phyloP scores from a whole-genome alignment of 2,888 invertebrate genomes.

The Yponomeuta malinellus region DNA sequence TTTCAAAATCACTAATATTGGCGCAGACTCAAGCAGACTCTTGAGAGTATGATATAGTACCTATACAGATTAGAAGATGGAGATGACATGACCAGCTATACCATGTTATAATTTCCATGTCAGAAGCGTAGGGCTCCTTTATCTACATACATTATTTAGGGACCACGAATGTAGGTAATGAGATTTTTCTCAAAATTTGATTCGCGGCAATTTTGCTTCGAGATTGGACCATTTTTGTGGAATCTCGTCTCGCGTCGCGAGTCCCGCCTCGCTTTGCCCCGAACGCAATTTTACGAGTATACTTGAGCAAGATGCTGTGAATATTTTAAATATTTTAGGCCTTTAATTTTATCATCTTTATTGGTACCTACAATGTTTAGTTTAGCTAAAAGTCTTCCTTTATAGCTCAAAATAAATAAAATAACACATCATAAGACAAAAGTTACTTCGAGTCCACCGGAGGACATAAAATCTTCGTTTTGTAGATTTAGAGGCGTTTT shows the following conservation, averaged over 20 bases:
- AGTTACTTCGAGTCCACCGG: too few relatives aligned
- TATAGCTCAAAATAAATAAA: too few relatives aligned
- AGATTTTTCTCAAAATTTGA: constrained; percentile 62
- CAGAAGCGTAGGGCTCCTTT: constrained; percentile 32
- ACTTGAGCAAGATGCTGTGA: neutral
- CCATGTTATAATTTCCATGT: constrained; percentile 29
- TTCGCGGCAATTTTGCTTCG: constrained; percentile 51
- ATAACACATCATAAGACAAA: too few relatives aligned
- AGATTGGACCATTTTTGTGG: constrained; percentile 50
- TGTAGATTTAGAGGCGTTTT: too few relatives aligned
- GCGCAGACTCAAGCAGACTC: too few relatives aligned
- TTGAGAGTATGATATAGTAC: too few relatives aligned
- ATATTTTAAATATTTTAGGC: neutral
- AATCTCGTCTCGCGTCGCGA: constrained; percentile 34
- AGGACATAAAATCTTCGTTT: too few relatives aligned
- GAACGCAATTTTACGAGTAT: neutral
- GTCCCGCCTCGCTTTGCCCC: constrained; percentile 22
- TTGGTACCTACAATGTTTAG: too few relatives aligned
- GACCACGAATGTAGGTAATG: constrained; percentile 43
- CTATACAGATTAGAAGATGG: neutral
- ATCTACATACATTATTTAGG: constrained; percentile 41
- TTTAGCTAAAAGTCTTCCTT: too few relatives aligned
- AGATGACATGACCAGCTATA: too few relatives aligned
- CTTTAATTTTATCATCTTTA: too few relatives aligned
- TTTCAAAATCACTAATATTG: neutral